These are phyloP conservation scores for Leptopilina drosophilae DNA, from an alignment of 2,888 invertebrate genomes.

Conservation along the genomic window DNA sequence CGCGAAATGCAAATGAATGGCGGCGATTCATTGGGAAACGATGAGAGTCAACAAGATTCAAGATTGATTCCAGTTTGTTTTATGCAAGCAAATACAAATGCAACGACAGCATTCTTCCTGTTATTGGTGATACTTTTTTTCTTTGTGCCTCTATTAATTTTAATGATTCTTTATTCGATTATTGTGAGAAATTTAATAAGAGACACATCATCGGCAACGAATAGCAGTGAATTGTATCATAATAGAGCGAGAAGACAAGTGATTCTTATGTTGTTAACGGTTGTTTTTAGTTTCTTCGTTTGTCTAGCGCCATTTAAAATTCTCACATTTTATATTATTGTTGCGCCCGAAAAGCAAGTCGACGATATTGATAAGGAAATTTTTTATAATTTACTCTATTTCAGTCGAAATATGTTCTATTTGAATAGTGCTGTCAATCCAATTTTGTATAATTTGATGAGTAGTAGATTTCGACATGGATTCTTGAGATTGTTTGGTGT, in stretches of 20 bases:
- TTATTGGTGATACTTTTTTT: constrained; percentile 89
- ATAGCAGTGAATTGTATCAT: constrained; percentile 85
- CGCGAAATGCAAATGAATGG: constrained; percentile 65
- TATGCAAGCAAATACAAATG: constrained; percentile 86
- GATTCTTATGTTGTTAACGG: constrained; percentile 92
- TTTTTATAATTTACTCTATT: constrained; percentile 90
- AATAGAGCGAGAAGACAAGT: constrained; percentile 87
- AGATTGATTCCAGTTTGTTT: constrained; percentile 87
- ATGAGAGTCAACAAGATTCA: constrained; percentile 81
- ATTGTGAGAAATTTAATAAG: constrained; percentile 92
- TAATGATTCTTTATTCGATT: constrained; percentile 89
- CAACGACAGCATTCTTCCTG: constrained; percentile 89
- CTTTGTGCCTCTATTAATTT: constrained; percentile 88
- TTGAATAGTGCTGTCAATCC: constrained; percentile 95
- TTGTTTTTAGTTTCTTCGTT: constrained; percentile 92
- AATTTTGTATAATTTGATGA: constrained; percentile 93
- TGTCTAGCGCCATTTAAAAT: constrained; percentile 94
- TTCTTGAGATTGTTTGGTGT: constrained; percentile 84
- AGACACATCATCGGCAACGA: constrained; percentile 89
- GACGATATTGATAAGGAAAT: constrained; percentile 85
- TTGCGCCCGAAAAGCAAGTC: constrained; percentile 84
- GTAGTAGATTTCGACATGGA: constrained; percentile 92
- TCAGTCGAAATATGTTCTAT: constrained; percentile 92
- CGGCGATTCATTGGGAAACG: constrained; percentile 82
- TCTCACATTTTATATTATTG: constrained; percentile 91